Percentiles rank a stretch among this genome's conserved stretches.
phyloP scores from a whole-genome alignment of 2,113 vertebrate species.

The Salvelinus alpinus region DNA sequence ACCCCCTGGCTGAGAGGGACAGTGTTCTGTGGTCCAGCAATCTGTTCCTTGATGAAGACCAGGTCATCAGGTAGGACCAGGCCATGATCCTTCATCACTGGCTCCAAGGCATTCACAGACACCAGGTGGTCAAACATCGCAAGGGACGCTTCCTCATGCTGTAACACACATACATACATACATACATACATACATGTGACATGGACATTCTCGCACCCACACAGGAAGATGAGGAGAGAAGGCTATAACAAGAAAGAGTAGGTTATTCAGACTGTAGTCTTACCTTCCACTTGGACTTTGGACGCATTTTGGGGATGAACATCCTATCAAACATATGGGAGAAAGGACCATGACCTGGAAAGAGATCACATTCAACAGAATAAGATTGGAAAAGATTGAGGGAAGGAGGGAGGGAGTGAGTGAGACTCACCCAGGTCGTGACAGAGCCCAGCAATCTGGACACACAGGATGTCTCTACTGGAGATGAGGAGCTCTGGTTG shows the following conservation, averaged over 20 bases:
- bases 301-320: slow-evolving; percentile 85
- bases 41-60: slow-evolving; percentile 91
- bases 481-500: slow-evolving; percentile 87
- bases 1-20: no score
- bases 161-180: slow-evolving; percentile 13
- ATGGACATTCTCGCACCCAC: background rate
- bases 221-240: background rate
- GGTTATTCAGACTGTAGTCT: slow-evolving; percentile 10
- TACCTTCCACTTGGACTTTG: slow-evolving; percentile 83
- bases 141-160: slow-evolving; percentile 88
- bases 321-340: slow-evolving; percentile 94
- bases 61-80: slow-evolving; percentile 83
- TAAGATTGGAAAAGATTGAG: background rate
- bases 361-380: slow-evolving; percentile 31
- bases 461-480: slow-evolving; percentile 85
- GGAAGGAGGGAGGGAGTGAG: no score
- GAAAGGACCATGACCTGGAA: slow-evolving; percentile 94
- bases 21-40: slow-evolving; percentile 75
- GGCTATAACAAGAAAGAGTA: no score
- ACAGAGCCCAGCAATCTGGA: slow-evolving; percentile 95
- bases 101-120: slow-evolving; percentile 73
- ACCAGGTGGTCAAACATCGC: slow-evolving; percentile 93
- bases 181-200: background rate
- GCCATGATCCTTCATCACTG: slow-evolving; percentile 77
- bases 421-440: slow-evolving; percentile 87